Conservation (phyloP, 2,888 invertebrate species). For the Sturmia bella region DNA sequence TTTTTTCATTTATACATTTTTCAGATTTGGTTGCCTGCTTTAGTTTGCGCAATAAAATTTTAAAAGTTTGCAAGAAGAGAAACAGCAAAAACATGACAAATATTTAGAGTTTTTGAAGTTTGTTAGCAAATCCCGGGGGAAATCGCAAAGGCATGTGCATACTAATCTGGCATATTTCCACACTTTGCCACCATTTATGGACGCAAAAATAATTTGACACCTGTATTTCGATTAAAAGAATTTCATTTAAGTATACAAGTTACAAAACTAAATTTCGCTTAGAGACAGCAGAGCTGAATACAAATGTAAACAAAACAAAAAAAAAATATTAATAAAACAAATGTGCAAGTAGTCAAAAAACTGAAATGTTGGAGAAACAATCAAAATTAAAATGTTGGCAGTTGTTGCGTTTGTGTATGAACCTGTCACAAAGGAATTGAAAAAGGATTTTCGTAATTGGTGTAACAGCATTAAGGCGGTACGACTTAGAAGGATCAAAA, state of each 20-base stretch:
- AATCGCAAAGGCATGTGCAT: slow-evolving; percentile 40
- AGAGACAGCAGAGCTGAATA: not conserved
- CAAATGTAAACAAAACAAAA: too few relatives aligned
- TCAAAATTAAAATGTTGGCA: too few relatives aligned
- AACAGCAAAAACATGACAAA: slow-evolving; percentile 16
- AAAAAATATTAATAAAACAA: too few relatives aligned
- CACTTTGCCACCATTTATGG: slow-evolving; percentile 55
- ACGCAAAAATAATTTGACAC: slow-evolving; percentile 50
- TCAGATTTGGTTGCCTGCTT: not conserved
- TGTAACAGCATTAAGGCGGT: too few relatives aligned
- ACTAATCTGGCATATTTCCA: slow-evolving; percentile 40
- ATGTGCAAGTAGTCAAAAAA: too few relatives aligned
- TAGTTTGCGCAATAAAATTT: slow-evolving; percentile 31
- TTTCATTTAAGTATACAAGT: slow-evolving; percentile 11
- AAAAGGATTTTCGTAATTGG: too few relatives aligned
- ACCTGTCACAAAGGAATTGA: too few relatives aligned
- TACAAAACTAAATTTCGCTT: slow-evolving; percentile 25
- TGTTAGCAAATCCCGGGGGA: slow-evolving; percentile 57
- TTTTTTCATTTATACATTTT: slow-evolving; percentile 15
- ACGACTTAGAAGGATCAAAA: too few relatives aligned
- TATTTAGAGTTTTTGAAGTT: slow-evolving; percentile 45
- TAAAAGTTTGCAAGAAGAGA: not conserved
- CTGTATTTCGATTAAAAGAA: slow-evolving; percentile 41
- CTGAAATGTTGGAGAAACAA: too few relatives aligned
- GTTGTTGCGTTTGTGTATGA: too few relatives aligned